phyloP scores from a whole-genome alignment of 2,797 vertebrate genomes.

The Crypturellus tataupa region DNA sequence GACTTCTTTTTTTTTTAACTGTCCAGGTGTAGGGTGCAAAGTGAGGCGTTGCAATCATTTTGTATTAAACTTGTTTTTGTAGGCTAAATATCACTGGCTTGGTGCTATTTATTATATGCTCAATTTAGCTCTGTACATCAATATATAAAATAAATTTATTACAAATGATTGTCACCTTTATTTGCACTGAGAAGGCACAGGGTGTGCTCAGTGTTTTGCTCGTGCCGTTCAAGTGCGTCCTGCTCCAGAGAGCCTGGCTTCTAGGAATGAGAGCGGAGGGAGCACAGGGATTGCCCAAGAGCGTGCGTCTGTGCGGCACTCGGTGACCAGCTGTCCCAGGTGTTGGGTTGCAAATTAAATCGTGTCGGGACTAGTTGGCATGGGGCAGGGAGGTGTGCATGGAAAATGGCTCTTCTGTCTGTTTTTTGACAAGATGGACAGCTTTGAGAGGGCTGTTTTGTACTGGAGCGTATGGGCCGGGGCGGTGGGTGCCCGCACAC shows the following conservation, averaged over 20 bases:
- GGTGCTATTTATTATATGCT: conserved; percentile 74
- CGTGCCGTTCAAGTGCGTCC: not conserved
- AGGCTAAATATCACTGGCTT: conserved; percentile 52
- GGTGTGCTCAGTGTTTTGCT: not conserved
- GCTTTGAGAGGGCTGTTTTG: not conserved
- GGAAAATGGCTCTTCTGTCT: not conserved
- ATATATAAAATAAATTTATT: conserved; percentile 73
- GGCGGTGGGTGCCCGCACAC: not conserved
- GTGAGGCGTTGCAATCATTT: conserved; percentile 41
- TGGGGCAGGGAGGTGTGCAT: not conserved
- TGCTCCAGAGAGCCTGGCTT: not conserved
- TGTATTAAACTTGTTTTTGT: conserved; percentile 68
- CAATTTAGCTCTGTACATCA: conserved; percentile 59
- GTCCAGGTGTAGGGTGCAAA: conserved; percentile 19
- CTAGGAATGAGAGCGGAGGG: not conserved
- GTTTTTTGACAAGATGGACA: not conserved
- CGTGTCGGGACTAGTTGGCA: not conserved
- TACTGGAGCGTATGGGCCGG: too few relatives aligned
- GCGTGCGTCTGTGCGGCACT: not conserved
- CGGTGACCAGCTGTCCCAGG: not conserved
- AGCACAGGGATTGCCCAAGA: not conserved
- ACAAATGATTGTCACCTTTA: not conserved
- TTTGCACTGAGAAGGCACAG: not conserved
- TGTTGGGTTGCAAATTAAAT: not conserved
- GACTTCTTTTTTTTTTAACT: conserved; percentile 28